phyloP scores from a whole-genome alignment of 2,797 vertebrate genomes.

The Microcaecilia unicolor region DNA sequence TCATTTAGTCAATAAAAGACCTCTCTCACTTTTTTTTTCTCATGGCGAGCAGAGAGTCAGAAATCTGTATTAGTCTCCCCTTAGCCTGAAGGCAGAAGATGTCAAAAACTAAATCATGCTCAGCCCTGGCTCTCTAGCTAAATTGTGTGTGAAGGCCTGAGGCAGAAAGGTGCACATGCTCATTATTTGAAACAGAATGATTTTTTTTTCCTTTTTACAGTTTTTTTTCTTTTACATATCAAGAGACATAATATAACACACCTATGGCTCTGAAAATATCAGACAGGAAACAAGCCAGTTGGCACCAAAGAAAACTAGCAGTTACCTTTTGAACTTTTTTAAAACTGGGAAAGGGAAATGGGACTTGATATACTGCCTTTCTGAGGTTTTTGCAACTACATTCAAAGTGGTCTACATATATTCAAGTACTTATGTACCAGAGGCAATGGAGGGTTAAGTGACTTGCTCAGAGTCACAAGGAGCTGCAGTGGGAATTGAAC shows the following conservation, averaged over 20 bases:
- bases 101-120: conserved; percentile 99
- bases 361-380: too few relatives aligned
- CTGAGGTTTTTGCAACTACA: too few relatives aligned
- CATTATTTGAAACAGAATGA: conserved; percentile 96
- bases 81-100: conserved; percentile 90
- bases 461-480: too few relatives aligned
- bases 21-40: conserved; percentile 78
- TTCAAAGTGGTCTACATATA: too few relatives aligned
- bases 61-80: conserved; percentile 99
- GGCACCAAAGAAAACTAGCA: conserved; percentile 19
- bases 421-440: too few relatives aligned
- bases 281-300: conserved; percentile 20
- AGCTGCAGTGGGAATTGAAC: too few relatives aligned
- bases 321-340: conserved; percentile 40
- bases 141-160: conserved; percentile 99
- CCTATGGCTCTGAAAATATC: conserved; percentile 35
- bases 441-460: too few relatives aligned
- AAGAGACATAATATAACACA: conserved; percentile 53
- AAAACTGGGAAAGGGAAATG: neutral
- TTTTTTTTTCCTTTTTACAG: conserved; percentile 34
- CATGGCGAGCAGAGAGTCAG: conserved; percentile 93
- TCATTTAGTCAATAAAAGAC: conserved; percentile 99
- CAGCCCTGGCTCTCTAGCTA: conserved; percentile 99
- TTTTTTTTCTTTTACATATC: conserved; percentile 42
- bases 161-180: conserved; percentile 98